phyloP scores from a whole-genome alignment of 92 coral and sea anemone species.

The Blastomussa wellsi region DNA sequence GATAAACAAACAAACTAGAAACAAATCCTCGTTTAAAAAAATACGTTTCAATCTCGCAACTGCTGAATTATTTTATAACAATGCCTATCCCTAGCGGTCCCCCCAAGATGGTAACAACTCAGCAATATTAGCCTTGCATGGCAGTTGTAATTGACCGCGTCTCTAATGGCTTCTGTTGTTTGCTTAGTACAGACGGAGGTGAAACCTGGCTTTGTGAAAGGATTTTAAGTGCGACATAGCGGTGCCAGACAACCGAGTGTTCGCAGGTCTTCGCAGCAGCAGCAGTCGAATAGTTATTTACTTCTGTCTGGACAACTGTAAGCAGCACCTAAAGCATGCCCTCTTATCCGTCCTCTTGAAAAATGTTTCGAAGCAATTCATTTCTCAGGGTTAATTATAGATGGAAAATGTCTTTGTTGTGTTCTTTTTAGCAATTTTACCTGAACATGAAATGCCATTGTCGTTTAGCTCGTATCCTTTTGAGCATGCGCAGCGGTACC shows the following conservation, averaged over 20 bases:
- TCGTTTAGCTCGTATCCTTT: conserved; percentile 84
- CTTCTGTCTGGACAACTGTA: too few species aligned
- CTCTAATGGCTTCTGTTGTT: not conserved
- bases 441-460: conserved; percentile 94
- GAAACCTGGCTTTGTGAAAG: too few species aligned
- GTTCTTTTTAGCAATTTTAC: conserved; percentile 42
- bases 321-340: not conserved
- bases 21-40: not conserved
- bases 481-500: conserved; percentile 97
- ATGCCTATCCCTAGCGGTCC: not conserved
- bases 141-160: not conserved
- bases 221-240: too few species aligned
- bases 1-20: not conserved
- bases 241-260: too few species aligned
- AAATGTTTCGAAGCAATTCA: too few species aligned
- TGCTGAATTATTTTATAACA: not conserved
- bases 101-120: not conserved
- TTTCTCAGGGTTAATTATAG: too few species aligned
- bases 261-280: too few species aligned
- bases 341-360: not conserved
- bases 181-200: too few species aligned
- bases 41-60: not conserved
- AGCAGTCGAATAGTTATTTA: too few species aligned
- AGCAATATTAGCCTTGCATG: too few species aligned
- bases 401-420: not conserved